Percentiles rank a stretch among this genome's conserved stretches.
These are phyloP conservation scores for Lydus trimaculatus DNA, from an alignment of 2,888 invertebrate species.

Conservation along the genomic window DNA sequence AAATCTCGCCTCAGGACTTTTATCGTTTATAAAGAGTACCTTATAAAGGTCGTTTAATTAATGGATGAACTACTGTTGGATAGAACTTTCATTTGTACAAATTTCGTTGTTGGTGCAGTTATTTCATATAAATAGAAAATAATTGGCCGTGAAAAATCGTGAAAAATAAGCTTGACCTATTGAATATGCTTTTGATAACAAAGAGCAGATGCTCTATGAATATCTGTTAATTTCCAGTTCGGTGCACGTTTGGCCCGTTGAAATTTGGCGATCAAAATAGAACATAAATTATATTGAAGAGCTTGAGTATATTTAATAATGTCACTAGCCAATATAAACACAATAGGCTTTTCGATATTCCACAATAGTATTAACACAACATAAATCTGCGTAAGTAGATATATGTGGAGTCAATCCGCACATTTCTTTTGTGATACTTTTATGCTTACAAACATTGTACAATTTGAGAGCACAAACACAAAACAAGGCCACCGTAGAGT, in stretches of 20 bases:
- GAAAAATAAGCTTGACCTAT: conserved; percentile 38
- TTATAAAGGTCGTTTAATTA: conserved; percentile 31
- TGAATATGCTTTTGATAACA: conserved; percentile 31
- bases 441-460: conserved; percentile 53
- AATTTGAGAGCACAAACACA: conserved; percentile 54
- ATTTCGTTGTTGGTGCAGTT: not conserved
- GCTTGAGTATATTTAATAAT: conserved; percentile 52
- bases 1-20: conserved; percentile 20
- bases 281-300: conserved; percentile 50
- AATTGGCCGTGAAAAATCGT: conserved; percentile 43
- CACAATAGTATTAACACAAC: conserved; percentile 59
- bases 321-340: conserved; percentile 59
- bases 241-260: conserved; percentile 49
- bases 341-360: conserved; percentile 56
- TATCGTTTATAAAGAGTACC: conserved; percentile 20
- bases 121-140: conserved; percentile 32
- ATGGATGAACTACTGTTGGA: conserved; percentile 31
- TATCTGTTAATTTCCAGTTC: conserved; percentile 55
- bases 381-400: conserved; percentile 59
- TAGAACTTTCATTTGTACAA: conserved; percentile 10
- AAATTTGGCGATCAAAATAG: conserved; percentile 52
- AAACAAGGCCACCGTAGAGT: conserved; percentile 49
- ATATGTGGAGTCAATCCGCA: conserved; percentile 51
- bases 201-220: conserved; percentile 53
- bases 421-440: conserved; percentile 45